Conservation (phyloP, 2,888 invertebrate species). For the Anthophora plumipes region DNA sequence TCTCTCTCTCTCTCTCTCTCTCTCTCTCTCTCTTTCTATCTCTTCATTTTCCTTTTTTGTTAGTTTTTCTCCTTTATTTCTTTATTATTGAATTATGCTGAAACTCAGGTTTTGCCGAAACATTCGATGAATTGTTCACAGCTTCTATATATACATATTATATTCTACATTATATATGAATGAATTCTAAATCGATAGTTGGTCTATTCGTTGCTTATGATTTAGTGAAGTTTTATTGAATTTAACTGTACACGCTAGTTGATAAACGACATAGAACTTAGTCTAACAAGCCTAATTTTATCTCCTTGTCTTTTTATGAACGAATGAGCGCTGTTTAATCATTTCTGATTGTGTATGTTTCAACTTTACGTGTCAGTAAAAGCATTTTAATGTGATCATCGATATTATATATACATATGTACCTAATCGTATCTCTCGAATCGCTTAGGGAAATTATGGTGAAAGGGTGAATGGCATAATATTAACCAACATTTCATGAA, state of each 20-base stretch:
- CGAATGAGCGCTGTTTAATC: slow-evolving; percentile 52
- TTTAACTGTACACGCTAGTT: slow-evolving; percentile 49
- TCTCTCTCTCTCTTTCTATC: not conserved
- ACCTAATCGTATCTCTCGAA: slow-evolving; percentile 26
- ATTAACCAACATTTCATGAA: not conserved
- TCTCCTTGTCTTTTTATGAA: slow-evolving; percentile 52
- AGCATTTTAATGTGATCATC: slow-evolving; percentile 37
- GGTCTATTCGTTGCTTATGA: slow-evolving; percentile 59
- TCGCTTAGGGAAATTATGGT: slow-evolving; percentile 29
- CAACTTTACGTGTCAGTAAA: slow-evolving; percentile 47
- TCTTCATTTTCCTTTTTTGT: slow-evolving; percentile 19
- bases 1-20: slow-evolving; percentile 16
- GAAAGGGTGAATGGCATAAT: not conserved
- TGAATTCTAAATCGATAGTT: slow-evolving; percentile 45
- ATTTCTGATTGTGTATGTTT: slow-evolving; percentile 55
- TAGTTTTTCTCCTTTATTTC: slow-evolving; percentile 23
- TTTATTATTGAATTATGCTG: slow-evolving; percentile 38
- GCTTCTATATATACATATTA: slow-evolving; percentile 41
- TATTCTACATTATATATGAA: slow-evolving; percentile 25
- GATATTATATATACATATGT: slow-evolving; percentile 15
- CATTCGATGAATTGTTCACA: slow-evolving; percentile 72
- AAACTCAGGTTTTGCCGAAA: slow-evolving; percentile 78
- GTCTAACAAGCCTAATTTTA: slow-evolving; percentile 47
- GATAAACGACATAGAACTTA: slow-evolving; percentile 50
- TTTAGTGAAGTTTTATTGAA: slow-evolving; percentile 55